These are phyloP conservation scores for Echinops telfairi DNA, from an alignment of 2,113 vertebrate species.

Conservation along the genomic window DNA sequence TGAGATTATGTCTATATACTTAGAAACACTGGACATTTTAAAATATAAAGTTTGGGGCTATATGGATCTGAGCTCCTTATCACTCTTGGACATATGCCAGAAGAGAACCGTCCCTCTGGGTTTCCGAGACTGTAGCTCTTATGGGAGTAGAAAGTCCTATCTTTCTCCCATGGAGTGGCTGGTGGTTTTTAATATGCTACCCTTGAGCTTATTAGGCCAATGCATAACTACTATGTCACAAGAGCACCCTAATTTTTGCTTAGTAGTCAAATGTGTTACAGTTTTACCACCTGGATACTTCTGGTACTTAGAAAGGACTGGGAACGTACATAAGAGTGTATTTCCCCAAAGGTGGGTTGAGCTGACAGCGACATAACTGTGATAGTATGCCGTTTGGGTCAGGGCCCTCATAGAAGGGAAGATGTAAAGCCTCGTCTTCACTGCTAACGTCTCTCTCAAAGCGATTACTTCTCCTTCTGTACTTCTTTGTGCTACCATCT, in stretches of 20 bases:
- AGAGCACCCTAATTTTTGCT: neutral
- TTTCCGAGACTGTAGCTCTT: no score
- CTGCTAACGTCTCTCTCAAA: neutral
- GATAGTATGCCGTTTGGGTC: fast-evolving
- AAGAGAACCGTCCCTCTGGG: no score
- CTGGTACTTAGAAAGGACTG: neutral
- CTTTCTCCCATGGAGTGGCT: no score
- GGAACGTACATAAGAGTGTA: no score
- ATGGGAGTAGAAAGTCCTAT: no score
- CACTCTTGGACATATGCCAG: neutral
- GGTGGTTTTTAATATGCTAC: no score
- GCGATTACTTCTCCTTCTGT: no score
- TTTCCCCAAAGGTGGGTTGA: neutral
- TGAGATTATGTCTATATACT: neutral
- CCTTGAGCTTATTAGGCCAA: no score
- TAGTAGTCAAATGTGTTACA: neutral
- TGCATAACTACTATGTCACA: no score
- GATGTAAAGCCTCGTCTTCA: neutral
- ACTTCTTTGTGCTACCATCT: fast-evolving
- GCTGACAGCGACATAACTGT: no score
- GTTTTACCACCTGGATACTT: neutral
- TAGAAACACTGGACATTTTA: neutral
- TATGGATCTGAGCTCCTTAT: neutral
- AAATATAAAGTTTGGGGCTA: neutral
- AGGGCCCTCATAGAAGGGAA: neutral